Percentiles rank a stretch among this genome's conserved stretches.
phyloP scores from a whole-genome alignment of 1,140 invertebrate genomes.

The Drosophila baimaii region DNA sequence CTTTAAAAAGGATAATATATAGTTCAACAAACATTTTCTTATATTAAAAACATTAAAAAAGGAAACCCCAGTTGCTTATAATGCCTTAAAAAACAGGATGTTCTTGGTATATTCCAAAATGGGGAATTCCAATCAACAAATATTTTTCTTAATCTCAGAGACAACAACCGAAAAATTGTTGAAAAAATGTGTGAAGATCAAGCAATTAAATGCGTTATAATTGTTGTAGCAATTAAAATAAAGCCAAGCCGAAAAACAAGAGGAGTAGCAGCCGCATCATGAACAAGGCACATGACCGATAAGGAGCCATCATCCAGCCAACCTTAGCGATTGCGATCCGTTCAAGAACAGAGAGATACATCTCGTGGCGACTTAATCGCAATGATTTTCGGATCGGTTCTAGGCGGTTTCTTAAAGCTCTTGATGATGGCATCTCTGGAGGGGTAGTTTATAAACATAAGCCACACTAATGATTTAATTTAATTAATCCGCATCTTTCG shows the following conservation, averaged over 20 bases:
- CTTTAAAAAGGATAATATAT: not conserved
- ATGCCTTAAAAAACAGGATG: not conserved
- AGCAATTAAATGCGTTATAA: slow-evolving; percentile 9
- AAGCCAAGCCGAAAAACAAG: slow-evolving; percentile 17
- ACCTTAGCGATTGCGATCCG: slow-evolving; percentile 34
- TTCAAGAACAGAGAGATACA: slow-evolving; percentile 54
- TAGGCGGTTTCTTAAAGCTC: slow-evolving; percentile 9
- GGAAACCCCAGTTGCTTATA: not conserved
- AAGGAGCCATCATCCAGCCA: slow-evolving; percentile 6
- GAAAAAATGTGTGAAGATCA: slow-evolving; percentile 5
- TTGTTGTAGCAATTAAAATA: slow-evolving; percentile 6
- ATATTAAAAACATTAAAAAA: not conserved
- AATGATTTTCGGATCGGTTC: slow-evolving; percentile 19
- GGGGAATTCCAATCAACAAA: not conserved
- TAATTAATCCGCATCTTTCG: slow-evolving; percentile 56
- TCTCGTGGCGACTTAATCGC: no score
- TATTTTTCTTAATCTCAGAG: not conserved
- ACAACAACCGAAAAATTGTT: not conserved
- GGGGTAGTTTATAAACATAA: slow-evolving; percentile 31
- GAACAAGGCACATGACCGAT: slow-evolving; percentile 45
- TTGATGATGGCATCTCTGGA: not conserved
- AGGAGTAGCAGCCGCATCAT: slow-evolving; percentile 13
- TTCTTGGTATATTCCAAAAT: not conserved
- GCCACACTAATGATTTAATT: slow-evolving; percentile 27
- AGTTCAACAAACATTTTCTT: not conserved